Conservation (phyloP, 2,113 vertebrate species). For the Tragelaphus scriptus region DNA sequence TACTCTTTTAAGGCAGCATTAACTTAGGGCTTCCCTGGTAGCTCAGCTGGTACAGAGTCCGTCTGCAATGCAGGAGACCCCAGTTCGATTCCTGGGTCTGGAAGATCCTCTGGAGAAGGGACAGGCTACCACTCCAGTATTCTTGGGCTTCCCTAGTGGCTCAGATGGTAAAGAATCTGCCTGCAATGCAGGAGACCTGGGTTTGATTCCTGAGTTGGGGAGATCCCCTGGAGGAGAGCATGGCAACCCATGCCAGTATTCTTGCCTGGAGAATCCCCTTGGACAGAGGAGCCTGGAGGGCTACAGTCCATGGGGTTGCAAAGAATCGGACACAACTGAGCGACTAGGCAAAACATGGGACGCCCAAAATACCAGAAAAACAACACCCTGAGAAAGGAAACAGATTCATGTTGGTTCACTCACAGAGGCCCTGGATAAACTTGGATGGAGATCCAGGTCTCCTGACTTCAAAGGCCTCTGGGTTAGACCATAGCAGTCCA, state of each 20-base stretch:
- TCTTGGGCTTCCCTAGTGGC: background rate
- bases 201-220: background rate
- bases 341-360: background rate
- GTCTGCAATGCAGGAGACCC: background rate
- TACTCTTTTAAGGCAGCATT: background rate
- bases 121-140: background rate
- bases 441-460: background rate
- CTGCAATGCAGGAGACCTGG: background rate
- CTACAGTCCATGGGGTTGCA: background rate
- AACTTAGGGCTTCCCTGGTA: background rate
- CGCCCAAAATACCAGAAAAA: background rate
- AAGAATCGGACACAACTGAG: rapidly evolving
- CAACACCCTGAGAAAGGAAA: background rate
- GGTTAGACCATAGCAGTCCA: background rate
- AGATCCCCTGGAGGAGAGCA: background rate
- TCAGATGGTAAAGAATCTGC: background rate
- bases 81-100: background rate
- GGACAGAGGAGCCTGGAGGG: background rate
- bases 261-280: background rate
- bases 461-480: background rate
- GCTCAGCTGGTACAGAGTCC: background rate
- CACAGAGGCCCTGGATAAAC: background rate
- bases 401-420: background rate
- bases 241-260: background rate
- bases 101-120: background rate